Percentiles rank a stretch among this genome's conserved stretches.
These are phyloP conservation scores for Hypomecis punctinalis DNA, from an alignment of 2,888 invertebrate genomes.

Conservation along the genomic window DNA sequence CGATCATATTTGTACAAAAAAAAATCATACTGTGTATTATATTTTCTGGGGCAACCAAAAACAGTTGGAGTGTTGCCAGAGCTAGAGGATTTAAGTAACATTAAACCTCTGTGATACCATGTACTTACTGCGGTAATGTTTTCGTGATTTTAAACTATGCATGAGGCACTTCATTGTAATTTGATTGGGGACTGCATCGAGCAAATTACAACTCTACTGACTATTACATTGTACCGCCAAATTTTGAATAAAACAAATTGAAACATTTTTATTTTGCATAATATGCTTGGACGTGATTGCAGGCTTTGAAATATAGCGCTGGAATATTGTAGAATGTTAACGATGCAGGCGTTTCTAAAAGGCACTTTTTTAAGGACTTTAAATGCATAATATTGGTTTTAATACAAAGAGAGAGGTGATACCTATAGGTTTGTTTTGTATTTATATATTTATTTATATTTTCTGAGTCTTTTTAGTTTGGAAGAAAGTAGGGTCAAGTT, in stretches of 20 bases:
- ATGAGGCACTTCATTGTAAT: conserved; percentile 19
- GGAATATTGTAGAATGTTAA: not conserved
- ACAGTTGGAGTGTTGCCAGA: conserved; percentile 60
- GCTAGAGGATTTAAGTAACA: conserved; percentile 51
- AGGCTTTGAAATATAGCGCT: conserved; percentile 6
- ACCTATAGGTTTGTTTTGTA: too few species aligned
- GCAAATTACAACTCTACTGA: conserved; percentile 24
- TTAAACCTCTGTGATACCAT: conserved; percentile 41
- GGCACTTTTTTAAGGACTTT: too few species aligned
- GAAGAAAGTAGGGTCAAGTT: too few species aligned
- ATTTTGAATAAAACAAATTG: conserved; percentile 24
- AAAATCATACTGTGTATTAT: not conserved
- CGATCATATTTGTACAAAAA: too few species aligned
- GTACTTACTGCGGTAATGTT: conserved; percentile 42
- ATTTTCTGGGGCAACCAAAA: not conserved
- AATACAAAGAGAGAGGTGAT: too few species aligned
- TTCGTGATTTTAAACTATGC: conserved; percentile 39
- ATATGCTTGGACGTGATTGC: conserved; percentile 21
- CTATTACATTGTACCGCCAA: conserved; percentile 3
- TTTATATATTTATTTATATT: too few species aligned
- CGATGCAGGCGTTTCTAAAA: not conserved
- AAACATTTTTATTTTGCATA: conserved; percentile 31
- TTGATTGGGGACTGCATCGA: conserved; percentile 22
- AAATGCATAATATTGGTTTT: too few species aligned
- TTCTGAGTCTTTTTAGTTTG: too few species aligned